These are phyloP conservation scores for Corapipo altera DNA, from an alignment of 2,113 vertebrate species.

Conservation along the genomic window DNA sequence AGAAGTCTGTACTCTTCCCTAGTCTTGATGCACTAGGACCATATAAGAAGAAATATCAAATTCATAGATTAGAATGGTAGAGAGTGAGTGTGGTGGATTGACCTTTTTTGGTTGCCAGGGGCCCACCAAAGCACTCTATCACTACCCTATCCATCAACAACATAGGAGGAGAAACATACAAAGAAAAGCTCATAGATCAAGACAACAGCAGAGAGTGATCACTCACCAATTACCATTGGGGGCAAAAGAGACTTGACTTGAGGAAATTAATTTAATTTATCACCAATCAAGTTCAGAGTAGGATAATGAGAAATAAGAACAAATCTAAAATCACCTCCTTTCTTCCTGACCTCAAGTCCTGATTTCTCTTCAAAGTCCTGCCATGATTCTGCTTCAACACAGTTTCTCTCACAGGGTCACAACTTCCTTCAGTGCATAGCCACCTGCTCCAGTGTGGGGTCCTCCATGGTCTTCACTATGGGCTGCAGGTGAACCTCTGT, in stretches of 20 bases:
- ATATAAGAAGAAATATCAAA: not conserved
- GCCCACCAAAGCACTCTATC: not conserved
- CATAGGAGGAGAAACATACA: not conserved
- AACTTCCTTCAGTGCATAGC: not conserved
- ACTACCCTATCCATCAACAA: not conserved
- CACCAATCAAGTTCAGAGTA: not conserved
- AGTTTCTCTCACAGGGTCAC: not conserved
- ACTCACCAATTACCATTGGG: fast-evolving
- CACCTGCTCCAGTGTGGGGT: fast-evolving
- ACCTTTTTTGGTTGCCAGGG: not conserved
- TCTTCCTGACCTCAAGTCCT: not conserved
- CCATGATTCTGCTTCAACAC: not conserved
- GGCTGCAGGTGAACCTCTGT: not conserved
- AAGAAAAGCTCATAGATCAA: not conserved
- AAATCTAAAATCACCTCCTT: not conserved
- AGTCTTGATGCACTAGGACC: not conserved
- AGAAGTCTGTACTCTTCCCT: not conserved
- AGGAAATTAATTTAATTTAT: not conserved
- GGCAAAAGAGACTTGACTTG: not conserved
- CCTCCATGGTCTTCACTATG: not conserved
- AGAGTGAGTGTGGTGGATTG: not conserved
- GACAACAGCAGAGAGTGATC: not conserved
- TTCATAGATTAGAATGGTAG: not conserved
- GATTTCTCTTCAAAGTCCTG: not conserved
- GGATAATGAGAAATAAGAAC: not conserved